Evolutionary conservation across 2,888 invertebrate genomes (phyloP), one percentile per base, ranked within the genome.

Genomic region (Aquatica leii): DNA sequence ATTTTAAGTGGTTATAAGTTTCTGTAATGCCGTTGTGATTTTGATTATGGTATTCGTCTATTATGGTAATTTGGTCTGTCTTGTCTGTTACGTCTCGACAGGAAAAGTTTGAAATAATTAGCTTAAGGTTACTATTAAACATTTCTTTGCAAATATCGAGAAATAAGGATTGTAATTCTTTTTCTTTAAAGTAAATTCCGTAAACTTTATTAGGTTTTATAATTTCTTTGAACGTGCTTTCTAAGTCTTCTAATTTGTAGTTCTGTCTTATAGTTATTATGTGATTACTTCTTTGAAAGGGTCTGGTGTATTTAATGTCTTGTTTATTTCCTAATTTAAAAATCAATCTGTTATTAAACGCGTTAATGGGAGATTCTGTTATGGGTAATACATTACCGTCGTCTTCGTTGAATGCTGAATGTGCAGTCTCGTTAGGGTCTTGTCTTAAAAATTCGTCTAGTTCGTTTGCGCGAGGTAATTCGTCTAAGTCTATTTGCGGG

Each of bases 171-270:
- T 31, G 1, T 31, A 59, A 12, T 4, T 51, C 9, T 15, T 5
- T 2, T 1, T 51, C 59, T 24, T 15, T 43, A 24, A 49, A 51
- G 11, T 59, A 59, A 12, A 59, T 41, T 59, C 59, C 31, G 15
- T 59, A 51, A 1, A 40, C n/a, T n/a, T n/a, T n/a, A n/a, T n/a
- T n/a, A n/a, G n/a, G n/a, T n/a, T n/a, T n/a, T n/a, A n/a, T n/a
- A 9, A 59, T 12, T 59, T 59, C 51, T 34, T 51, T 59, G 5
- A 51, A 40, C 6, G 34, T 24, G 31, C n/a, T 5, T 0, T 12
- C 1, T 14, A 58, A 43, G 5, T 51, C 24, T 51, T 58, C 51
- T 17, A 14, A 17, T 40, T 51, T 31, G 5, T 51, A 8, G 1
- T 34, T 12, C 11, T 34, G 20, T 24, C 12, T 59, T n/a, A 59